Evolutionary conservation across 2,113 vertebrate species (phyloP), one percentile per base, ranked within the genome.

Genomic region (Dasyornis broadbenti): DNA sequence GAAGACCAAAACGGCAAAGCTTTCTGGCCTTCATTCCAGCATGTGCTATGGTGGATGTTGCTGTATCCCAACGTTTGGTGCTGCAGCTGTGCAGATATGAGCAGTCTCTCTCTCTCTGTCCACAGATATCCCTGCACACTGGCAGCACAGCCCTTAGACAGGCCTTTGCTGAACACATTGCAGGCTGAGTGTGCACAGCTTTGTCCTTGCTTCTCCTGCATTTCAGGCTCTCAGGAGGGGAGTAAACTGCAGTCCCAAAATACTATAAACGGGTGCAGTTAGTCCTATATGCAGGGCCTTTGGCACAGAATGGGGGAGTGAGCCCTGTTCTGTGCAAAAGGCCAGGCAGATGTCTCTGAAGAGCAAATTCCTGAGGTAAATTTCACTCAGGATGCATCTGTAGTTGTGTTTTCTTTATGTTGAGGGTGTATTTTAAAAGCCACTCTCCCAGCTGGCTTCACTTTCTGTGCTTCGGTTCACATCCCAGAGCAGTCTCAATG

Each of bases 41-140:
- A 1, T 19, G 9, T 8, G 33, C n/a, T 18, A 1, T 6, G 9
- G 54, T 47, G 56, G 53, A 33, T 3, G 21, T 7, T 65, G 40
- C n/a, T 68, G 35, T 21, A 18, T 82, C 72, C 59, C 42, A 42
- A 27, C 1, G 18, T 61, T 69, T 45, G 81, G 28, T 61, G 69
- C 65, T 60, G 39, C 10, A 39, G 53, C 16, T 71, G 56, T 26
- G 69, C n/a, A 80, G 88, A 4, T n/a, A 16, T 0, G 15, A 82
- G 45, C 54, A n/a, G 28, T 16, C 6, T 26, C 42, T 65, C 54
- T 78, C 27, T 2, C 44, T 45, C 40, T 28, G 47, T 33, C 28
- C 70, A n/a, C 23, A 53, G 73, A 12, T 2, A 71, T 0, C 59
- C n/a, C 69, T 45, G 40, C 2, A 3, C 42, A 28, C 5, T 0